phyloP scores from a whole-genome alignment of 2,113 vertebrate genomes.

The Ursus arctos region DNA sequence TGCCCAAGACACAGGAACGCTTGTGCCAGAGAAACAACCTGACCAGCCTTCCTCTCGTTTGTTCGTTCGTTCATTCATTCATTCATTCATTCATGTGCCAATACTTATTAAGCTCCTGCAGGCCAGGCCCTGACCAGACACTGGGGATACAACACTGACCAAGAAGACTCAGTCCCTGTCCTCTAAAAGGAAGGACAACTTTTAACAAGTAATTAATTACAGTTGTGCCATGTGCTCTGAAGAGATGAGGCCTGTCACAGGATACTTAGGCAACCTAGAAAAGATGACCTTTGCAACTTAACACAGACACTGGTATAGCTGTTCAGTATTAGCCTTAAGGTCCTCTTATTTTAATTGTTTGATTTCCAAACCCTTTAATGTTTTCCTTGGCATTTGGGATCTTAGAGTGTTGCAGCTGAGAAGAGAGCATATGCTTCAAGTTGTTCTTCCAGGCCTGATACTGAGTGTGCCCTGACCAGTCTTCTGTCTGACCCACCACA shows the following conservation, averaged over 20 bases:
- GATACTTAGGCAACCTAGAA: neutral
- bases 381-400: neutral
- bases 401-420: neutral
- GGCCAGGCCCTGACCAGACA: neutral
- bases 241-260: neutral
- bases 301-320: neutral
- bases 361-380: neutral
- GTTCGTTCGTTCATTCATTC: neutral
- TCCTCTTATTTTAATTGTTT: neutral
- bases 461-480: neutral
- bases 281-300: neutral
- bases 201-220: neutral
- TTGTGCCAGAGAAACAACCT: no score
- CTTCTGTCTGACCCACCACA: neutral
- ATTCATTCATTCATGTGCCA: neutral
- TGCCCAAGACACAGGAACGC: neutral
- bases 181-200: neutral
- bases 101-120: neutral
- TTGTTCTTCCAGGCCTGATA: neutral
- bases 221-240: neutral
- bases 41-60: neutral
- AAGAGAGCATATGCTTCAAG: neutral
- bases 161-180: neutral
- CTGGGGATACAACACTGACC: neutral
- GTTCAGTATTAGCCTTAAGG: neutral